Conservation (phyloP, 2,797 vertebrate genomes). For the Malurus leucopterus region DNA sequence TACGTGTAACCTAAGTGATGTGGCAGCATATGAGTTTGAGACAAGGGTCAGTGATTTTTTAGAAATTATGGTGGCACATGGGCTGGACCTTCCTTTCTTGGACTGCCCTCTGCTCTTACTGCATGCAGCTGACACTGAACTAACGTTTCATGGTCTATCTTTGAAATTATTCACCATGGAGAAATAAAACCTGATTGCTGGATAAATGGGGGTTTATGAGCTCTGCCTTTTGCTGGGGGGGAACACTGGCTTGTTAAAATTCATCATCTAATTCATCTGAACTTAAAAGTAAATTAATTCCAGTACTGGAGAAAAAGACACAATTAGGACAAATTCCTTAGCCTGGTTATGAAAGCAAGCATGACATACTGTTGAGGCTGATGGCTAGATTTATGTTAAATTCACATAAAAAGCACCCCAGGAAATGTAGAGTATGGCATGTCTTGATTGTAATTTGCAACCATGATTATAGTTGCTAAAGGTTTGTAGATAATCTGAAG, state of each 20-base stretch:
- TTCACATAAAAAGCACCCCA: neutral
- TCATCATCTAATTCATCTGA: conserved; percentile 50
- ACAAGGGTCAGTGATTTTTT: neutral
- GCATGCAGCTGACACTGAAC: neutral
- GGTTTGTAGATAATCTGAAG: neutral
- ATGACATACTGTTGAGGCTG: neutral
- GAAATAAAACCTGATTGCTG: conserved; percentile 19
- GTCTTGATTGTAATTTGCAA: neutral
- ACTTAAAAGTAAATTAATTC: conserved; percentile 53
- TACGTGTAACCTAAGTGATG: neutral
- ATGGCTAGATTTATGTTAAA: conserved; percentile 28
- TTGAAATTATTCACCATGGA: conserved; percentile 23
- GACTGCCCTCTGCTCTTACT: neutral
- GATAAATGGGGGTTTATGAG: conserved; percentile 24
- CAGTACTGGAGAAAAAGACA: conserved; percentile 25
- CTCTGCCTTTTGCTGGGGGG: conserved; percentile 26
- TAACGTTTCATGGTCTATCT: conserved; percentile 2
- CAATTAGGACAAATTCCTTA: conserved; percentile 38
- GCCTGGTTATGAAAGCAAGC: neutral
- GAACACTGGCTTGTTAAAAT: conserved; percentile 44
- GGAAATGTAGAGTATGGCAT: neutral
- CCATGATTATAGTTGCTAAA: neutral
- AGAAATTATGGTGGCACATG: neutral
- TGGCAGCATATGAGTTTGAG: neutral
- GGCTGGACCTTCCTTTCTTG: neutral